Base-by-base conservation (phyloP, 1,140 invertebrate species). In the Leptinotarsa defecta region DNA sequence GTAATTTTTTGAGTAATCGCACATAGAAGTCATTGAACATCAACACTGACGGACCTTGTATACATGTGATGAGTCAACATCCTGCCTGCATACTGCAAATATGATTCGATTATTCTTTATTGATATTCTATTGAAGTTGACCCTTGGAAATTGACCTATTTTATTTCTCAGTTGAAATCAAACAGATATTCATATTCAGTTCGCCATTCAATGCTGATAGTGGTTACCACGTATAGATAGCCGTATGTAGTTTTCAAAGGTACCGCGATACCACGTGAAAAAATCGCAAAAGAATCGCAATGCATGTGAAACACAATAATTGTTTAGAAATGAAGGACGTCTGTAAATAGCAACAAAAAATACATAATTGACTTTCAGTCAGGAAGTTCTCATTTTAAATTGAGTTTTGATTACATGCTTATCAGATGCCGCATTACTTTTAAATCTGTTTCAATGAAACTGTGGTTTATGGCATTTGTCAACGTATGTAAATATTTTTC, bases 341-440 rank as follows among this genome's bases (percentile, higher is more conserved):
- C 65, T 17, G 65, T 43, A 43, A 34, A 43, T 43, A 43, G 27
- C 27, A 11, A 43, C 17, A 68, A 68, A 68, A 68, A 68, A 24
- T 68, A 68, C 43, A 68, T 68, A 68, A 68, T 68, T 68, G 24
- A 27, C n/a, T 43, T 24, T 24, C 24, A 68, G 24, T n/a, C 19
- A 68, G 65, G 65, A 68, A 68, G 65, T 68, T 24, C 65, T 27
- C 65, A 43, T 68, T 68, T 68, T 68, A 68, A 24, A 68, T 68
- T 68, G 17, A 68, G 65, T 43, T 68, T 68, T 27, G 65, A 68
- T 68, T 68, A 68, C 13, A 68, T 11, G 65, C 65, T 68, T 68
- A 68, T 68, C 65, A 68, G 65, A n/a, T 68, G 20, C 0, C 65
- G 11, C 15, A 68, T 24, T 22, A 22, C n/a, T 68, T 68, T 68